Evolutionary conservation across 1,140 invertebrate genomes (phyloP).

Genomic region (Drosophila carrolli): DNA sequence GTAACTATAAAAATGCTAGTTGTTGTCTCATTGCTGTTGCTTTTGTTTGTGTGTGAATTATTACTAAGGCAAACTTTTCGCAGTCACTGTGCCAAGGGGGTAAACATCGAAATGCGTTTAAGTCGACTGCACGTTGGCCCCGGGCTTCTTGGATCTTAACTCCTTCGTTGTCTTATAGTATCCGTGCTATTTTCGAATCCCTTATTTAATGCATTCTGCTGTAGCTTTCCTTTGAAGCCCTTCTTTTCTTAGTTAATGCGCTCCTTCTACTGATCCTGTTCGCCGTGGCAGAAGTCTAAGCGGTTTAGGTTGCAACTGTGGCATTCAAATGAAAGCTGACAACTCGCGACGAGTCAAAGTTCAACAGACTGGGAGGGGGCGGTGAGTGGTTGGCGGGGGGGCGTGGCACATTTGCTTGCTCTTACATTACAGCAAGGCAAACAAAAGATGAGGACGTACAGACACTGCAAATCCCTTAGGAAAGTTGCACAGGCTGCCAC

Average conservation of each 20-base stretch:
- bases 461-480: conserved; percentile 60
- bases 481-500: conserved; percentile 47
- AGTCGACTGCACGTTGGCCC: conserved; percentile 44
- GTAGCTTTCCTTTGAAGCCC: conserved; percentile 1
- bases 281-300: conserved; percentile 63
- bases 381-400: not conserved
- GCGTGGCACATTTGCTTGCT: conserved; percentile 51
- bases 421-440: conserved; percentile 60
- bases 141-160: conserved; percentile 22
- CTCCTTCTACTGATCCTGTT: conserved; percentile 63
- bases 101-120: conserved; percentile 51
- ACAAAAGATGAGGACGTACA: conserved; percentile 38
- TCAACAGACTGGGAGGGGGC: conserved; percentile 61
- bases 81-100: conserved; percentile 45
- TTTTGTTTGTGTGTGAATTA: conserved; percentile 45
- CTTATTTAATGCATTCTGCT: conserved; percentile 29
- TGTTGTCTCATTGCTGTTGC: conserved; percentile 24
- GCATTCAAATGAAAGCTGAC: conserved; percentile 49
- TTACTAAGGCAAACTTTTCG: conserved; percentile 41
- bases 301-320: conserved; percentile 59
- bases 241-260: conserved; percentile 13
- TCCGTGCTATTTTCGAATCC: conserved; percentile 1
- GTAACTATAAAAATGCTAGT: conserved; percentile 60
- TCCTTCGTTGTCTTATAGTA: conserved; percentile 8
- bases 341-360: conserved; percentile 56